A percentile compares a stretch with the other conserved stretches of the same genome.
Evolutionary conservation across 64 coral and sea anemone species (phyloP).

Genomic region (Montipora cactus): DNA sequence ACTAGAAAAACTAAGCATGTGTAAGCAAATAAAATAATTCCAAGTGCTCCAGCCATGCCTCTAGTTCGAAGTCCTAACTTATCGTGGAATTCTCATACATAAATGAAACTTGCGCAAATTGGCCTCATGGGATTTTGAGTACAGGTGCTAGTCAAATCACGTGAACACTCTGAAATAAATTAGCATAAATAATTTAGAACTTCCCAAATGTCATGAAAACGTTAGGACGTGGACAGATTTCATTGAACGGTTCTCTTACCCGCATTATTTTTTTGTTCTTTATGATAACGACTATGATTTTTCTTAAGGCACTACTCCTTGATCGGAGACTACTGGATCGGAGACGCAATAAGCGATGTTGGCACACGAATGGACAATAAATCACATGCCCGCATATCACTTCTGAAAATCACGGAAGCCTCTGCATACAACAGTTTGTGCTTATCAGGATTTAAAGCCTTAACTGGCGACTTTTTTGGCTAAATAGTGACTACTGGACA

Average conservation of each 20-base stretch:
- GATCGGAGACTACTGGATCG: background rate
- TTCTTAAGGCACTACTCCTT: background rate
- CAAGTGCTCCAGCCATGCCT: constrained; percentile 84
- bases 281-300: background rate
- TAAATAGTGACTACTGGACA: too few species aligned
- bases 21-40: constrained; percentile 91
- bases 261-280: background rate
- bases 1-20: constrained; percentile 90
- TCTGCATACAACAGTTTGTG: background rate
- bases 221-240: constrained; percentile 18
- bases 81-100: constrained; percentile 98
- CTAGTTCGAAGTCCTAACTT: constrained; percentile 72
- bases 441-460: too few species aligned
- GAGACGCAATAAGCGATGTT: background rate
- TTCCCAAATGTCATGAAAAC: background rate
- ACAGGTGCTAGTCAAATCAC: constrained; percentile 85
- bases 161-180: constrained; percentile 55
- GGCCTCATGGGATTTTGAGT: constrained; percentile 94
- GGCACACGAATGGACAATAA: background rate
- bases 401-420: background rate
- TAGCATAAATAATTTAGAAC: constrained; percentile 28
- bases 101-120: constrained; percentile 81
- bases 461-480: too few species aligned
- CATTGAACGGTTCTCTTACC: constrained; percentile 2
- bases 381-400: background rate